A percentile compares a stretch with the other conserved stretches of the same genome.
phyloP scores from a whole-genome alignment of 2,113 vertebrate species.

The Trematomus loennbergii region DNA sequence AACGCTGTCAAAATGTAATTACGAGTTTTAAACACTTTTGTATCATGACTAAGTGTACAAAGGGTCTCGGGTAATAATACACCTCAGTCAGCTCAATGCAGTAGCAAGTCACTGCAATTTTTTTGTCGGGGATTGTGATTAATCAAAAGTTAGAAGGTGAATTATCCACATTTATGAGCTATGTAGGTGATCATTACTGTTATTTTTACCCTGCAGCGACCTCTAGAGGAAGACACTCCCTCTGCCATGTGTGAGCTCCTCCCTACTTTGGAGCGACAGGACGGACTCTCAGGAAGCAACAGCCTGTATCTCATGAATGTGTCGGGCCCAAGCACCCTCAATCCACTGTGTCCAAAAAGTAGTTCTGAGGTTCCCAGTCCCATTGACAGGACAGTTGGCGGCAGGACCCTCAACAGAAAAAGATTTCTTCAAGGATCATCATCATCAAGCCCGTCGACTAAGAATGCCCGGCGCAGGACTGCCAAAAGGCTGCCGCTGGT shows the following conservation, averaged over 20 bases:
- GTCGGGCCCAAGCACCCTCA: constrained; percentile 45
- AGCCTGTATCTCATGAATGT: constrained; percentile 56
- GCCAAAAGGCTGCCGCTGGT: constrained; percentile 50
- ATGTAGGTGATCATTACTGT: background rate
- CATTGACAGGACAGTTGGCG: constrained; percentile 54
- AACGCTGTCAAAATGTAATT: no score
- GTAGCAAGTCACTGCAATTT: background rate
- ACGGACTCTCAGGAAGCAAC: constrained; percentile 67
- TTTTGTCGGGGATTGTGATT: background rate
- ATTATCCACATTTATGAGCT: background rate
- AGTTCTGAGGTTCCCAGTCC: constrained; percentile 78
- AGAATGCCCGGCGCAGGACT: constrained; percentile 70
- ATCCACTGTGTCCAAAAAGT: constrained; percentile 85
- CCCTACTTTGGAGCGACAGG: constrained; percentile 67
- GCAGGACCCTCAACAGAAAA: constrained; percentile 53
- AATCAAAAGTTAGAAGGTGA: no score
- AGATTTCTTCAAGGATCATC: constrained; percentile 47
- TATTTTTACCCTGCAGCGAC: constrained; percentile 29
- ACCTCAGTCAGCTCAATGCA: no score
- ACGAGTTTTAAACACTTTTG: no score
- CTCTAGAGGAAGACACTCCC: constrained; percentile 60
- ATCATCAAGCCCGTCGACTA: constrained; percentile 39
- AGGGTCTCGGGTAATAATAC: no score
- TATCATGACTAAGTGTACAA: no score
- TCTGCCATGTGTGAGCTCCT: constrained; percentile 67